Evolutionary conservation across 1,140 invertebrate species (phyloP).

Genomic region (Copidosoma floridanum): DNA sequence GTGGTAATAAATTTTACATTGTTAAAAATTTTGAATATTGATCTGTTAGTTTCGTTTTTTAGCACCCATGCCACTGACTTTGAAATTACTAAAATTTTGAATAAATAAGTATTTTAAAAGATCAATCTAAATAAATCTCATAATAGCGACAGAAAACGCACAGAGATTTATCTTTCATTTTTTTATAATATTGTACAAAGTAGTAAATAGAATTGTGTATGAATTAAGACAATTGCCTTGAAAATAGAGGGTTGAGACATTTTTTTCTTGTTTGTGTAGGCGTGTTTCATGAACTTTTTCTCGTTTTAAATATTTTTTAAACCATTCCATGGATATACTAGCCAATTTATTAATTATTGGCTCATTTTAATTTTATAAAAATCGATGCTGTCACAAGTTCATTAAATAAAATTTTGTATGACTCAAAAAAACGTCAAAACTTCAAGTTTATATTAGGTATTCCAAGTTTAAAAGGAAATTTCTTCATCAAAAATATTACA

Average conservation of each 20-base stretch:
- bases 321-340: conserved; percentile 23
- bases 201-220: conserved; percentile 4
- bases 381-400: conserved; percentile 5
- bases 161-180: neutral
- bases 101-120: neutral
- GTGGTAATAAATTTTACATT: too few species aligned
- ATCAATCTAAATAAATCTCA: neutral
- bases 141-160: neutral
- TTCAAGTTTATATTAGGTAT: neutral
- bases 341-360: neutral
- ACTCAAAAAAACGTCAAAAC: neutral
- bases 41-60: neutral
- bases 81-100: neutral
- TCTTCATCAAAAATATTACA: too few species aligned
- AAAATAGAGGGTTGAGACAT: neutral
- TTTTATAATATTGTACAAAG: neutral
- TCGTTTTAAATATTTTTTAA: neutral
- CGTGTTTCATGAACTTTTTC: neutral
- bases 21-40: too few species aligned
- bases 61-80: neutral
- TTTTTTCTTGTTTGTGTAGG: conserved; percentile 6
- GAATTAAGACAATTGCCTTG: conserved; percentile 9
- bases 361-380: neutral
- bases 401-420: neutral
- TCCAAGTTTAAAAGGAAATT: neutral